phyloP scores from a whole-genome alignment of 2,797 vertebrate species.

The Zenarchopterus dispar region DNA sequence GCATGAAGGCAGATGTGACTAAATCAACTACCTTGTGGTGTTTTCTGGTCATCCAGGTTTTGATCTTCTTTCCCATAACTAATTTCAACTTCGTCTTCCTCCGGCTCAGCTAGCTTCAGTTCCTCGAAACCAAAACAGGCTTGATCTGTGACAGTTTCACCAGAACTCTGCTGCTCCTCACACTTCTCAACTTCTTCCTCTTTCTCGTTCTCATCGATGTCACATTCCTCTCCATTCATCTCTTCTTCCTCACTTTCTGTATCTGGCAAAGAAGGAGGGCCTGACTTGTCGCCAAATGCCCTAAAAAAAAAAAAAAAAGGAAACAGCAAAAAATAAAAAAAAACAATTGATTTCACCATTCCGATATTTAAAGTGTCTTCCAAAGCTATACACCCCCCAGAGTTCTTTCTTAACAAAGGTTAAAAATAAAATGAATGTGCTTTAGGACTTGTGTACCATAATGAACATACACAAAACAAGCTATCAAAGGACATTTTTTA shows the following conservation, averaged over 20 bases:
- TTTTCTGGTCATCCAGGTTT: constrained; percentile 75
- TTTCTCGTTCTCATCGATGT: constrained; percentile 41
- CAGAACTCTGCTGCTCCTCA: constrained; percentile 39
- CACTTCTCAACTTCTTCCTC: constrained; percentile 34
- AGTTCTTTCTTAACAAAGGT: too few relatives aligned
- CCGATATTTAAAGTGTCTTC: too few relatives aligned
- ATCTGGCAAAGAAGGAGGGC: constrained; percentile 85
- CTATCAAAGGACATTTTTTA: too few relatives aligned
- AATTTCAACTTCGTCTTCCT: constrained; percentile 53
- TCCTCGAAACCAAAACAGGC: constrained; percentile 59
- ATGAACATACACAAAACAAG: too few relatives aligned
- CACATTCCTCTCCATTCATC: constrained; percentile 55
- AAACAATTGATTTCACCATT: too few relatives aligned
- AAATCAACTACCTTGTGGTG: constrained; percentile 85
- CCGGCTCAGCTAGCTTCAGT: constrained; percentile 62
- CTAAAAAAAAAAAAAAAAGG: constrained; percentile 66
- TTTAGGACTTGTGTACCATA: too few relatives aligned
- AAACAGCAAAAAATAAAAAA: too few relatives aligned
- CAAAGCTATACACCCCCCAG: too few relatives aligned
- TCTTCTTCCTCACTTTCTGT: constrained; percentile 50
- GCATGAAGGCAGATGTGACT: background rate
- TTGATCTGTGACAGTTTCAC: constrained; percentile 26
- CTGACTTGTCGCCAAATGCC: constrained; percentile 92
- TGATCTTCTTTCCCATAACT: constrained; percentile 52
- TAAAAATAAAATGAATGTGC: too few relatives aligned